Conservation (phyloP, 2,888 invertebrate genomes). For the Norana najaformis region DNA sequence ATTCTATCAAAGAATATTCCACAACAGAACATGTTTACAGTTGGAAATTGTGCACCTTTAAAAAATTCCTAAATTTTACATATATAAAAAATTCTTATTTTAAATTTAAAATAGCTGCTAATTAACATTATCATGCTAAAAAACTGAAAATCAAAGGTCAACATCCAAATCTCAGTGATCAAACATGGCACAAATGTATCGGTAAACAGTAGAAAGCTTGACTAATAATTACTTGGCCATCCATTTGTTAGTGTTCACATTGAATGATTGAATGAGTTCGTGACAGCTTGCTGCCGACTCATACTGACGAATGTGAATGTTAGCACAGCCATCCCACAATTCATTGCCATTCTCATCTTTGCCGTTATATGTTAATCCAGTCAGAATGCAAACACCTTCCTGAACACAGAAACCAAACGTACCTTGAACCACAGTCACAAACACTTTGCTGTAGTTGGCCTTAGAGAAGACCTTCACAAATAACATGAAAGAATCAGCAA, state of each 20-base stretch:
- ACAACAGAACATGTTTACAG: too few species aligned
- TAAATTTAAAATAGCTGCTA: not conserved
- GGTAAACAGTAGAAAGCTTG: too few species aligned
- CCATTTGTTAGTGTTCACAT: slow-evolving; percentile 93
- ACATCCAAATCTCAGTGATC: too few species aligned
- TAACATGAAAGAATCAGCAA: not conserved
- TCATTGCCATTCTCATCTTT: slow-evolving; percentile 68
- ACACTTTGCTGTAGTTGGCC: not conserved
- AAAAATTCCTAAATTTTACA: not conserved
- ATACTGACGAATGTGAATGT: slow-evolving; percentile 79
- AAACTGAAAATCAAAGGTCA: too few species aligned
- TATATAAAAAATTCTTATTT: not conserved
- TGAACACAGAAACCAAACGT: slow-evolving; percentile 44
- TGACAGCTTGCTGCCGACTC: slow-evolving; percentile 83
- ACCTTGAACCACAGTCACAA: not conserved
- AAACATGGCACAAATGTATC: not conserved
- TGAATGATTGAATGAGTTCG: slow-evolving; percentile 83
- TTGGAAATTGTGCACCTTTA: not conserved
- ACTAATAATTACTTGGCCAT: slow-evolving; percentile 74
- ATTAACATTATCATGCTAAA: not conserved
- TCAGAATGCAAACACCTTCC: slow-evolving; percentile 67
- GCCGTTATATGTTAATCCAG: slow-evolving; percentile 84
- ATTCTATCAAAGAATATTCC: not conserved
- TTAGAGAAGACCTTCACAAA: not conserved
- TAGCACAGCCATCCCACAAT: slow-evolving; percentile 85